Base-by-base conservation (phyloP, 2,888 invertebrate genomes). In the Diarsia dahlii region DNA sequence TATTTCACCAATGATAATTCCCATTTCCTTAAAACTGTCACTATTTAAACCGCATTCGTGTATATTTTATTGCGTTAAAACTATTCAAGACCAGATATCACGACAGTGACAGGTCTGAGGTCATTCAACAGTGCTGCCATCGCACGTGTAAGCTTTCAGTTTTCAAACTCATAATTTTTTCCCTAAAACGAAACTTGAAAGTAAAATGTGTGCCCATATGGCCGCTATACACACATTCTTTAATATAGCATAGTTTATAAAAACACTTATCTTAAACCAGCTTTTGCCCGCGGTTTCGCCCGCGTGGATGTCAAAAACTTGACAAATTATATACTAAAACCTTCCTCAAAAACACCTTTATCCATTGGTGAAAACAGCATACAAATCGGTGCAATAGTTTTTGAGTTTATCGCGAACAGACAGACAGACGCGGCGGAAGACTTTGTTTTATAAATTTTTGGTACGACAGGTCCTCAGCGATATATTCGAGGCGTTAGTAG, bases 401-500 rank as follows among this genome's bases (percentile, higher is more conserved):
- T 39, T 39, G 39, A 39, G 8, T 39, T 39, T 39, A 39, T 39
- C 39, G 39, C 39, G 39, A 39, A 8, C 39, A 39, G 4, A 39
- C 39, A 39, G 39, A 39, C 39, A 39, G 39, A 4, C 5, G 39
- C 8, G 39, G 39, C 8, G 8, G 39, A 39, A 6, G 39, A 39
- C 39, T 39, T 39, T 39, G 39, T 39, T 39, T 39, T 39, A 39
- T 39, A 39, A 46, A n/a, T 56, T 34, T 56, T 9, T 74, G 10
- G 8, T 56, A 23, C 71, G 12, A 50, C 98, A 99, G 96, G 98
- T 98, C 0, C 97, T 99, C 50, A 99, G 99, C 18, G 99, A 99
- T 94, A 96, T 99, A 58, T 98, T 99, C 93, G 99, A 99, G 94
- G 98, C 99, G 0, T 90, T 99, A 0, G 97, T 98, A 39, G 99